These are phyloP conservation scores for Dolomedes plantarius DNA, from an alignment of 2,888 invertebrate genomes.

Conservation along the genomic window DNA sequence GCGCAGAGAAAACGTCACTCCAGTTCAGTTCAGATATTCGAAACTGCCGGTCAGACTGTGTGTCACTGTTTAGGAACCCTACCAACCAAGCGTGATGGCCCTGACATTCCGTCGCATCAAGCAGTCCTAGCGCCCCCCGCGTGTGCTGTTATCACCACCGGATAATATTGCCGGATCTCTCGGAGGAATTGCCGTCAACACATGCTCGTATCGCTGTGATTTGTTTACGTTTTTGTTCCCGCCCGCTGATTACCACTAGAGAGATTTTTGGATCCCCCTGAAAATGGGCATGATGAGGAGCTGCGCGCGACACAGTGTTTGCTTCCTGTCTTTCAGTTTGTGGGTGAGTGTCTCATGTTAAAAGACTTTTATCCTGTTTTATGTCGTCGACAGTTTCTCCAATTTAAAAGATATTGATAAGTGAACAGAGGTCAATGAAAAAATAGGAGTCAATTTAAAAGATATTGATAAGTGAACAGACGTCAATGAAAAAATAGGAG, in stretches of 20 bases:
- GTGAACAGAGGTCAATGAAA: too few species aligned
- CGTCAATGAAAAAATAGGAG: too few species aligned
- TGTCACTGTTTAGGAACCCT: neutral
- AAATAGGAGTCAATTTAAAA: too few species aligned
- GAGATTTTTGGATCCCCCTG: too few species aligned
- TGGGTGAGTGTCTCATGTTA: constrained; percentile 54
- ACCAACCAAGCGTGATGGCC: neutral
- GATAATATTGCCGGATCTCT: too few species aligned
- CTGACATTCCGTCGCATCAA: too few species aligned
- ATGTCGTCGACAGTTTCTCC: too few species aligned
- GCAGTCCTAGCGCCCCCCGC: too few species aligned
- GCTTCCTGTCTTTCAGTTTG: constrained; percentile 68
- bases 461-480: too few species aligned
- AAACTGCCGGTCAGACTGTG: neutral
- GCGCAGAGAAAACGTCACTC: neutral
- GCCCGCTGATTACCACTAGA: neutral
- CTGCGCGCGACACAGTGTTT: constrained; percentile 64
- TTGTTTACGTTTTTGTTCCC: constrained; percentile 30
- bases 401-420: too few species aligned
- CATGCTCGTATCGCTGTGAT: neutral
- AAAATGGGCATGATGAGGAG: constrained; percentile 67
- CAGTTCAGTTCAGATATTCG: neutral
- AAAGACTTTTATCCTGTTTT: too few species aligned
- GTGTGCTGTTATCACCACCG: too few species aligned
- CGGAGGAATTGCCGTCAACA: neutral